Base-by-base conservation (phyloP, 2,888 invertebrate species). In the Drosophila differens region DNA sequence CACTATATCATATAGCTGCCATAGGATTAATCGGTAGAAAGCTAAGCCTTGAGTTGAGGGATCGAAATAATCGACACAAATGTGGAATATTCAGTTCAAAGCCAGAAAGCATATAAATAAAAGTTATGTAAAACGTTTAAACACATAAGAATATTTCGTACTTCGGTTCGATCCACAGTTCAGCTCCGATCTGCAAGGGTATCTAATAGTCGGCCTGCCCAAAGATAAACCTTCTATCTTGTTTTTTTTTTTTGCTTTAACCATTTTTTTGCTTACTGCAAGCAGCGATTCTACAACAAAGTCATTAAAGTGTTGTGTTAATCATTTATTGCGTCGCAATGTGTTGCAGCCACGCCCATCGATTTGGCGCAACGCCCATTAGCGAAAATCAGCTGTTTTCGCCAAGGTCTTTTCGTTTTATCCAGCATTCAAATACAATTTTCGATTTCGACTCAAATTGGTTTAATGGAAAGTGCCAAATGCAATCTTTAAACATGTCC, bases 231-330 rank as follows among this genome's bases (percentile, higher is more conserved):
- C 1, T 47, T 47, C 1, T 1, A 2, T 25, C 16, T 47, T 4
- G 16, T 58, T 61, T 4, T 30, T 53, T 6, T 67, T 39, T 68
- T 65, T 57, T 63, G 54, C n/a, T 67, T 60, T 54, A 55, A 9
- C 70, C 65, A 69, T 32, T 60, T 68, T 81, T 47, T 16, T 22
- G 41, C 69, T 72, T 76, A 70, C 64, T 81, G 84, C 79, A 77
- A 77, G 75, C 72, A 25, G n/a, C 39, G 79, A 85, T 87, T 86
- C 85, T 86, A 89, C 85, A 89, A 85, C 85, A 86, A 88, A 81
- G 71, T 80, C 90, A 88, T 89, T 88, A 90, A 90, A 81, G 86
- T 82, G 22, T 28, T 57, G 57, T 60, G 84, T 86, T 87, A 87
- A 87, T 88, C 86, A 83, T 79, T 83, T 82, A 73, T 82, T 83